A percentile compares a stretch with the other conserved stretches of the same genome.
phyloP scores from a whole-genome alignment of 2,797 vertebrate species.

The Malacoraja senta region DNA sequence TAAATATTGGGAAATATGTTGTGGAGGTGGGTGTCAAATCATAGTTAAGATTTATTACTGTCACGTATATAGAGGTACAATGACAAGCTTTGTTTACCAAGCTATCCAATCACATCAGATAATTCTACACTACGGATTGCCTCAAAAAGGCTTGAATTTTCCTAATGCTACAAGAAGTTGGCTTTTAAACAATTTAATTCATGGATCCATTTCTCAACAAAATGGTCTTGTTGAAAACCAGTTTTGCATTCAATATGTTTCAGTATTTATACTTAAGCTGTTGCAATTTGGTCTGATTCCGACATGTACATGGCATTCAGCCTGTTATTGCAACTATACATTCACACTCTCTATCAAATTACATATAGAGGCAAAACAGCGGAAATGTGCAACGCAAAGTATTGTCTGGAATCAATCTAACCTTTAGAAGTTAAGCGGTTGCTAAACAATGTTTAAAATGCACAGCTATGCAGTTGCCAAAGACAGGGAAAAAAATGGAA shows the following conservation, averaged over 20 bases:
- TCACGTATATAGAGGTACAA: too few species aligned
- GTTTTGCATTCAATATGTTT: neutral
- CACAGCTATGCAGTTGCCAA: slow-evolving; percentile 28
- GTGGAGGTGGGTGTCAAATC: neutral
- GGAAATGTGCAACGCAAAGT: neutral
- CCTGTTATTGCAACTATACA: neutral
- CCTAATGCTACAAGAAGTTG: neutral
- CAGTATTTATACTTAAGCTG: neutral
- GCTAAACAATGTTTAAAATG: neutral
- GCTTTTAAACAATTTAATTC: neutral
- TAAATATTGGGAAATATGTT: neutral
- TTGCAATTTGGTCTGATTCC: neutral
- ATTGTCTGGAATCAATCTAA: neutral
- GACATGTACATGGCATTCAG: neutral
- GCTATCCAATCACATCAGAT: too few species aligned
- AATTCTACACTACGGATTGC: neutral
- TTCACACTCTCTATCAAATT: neutral
- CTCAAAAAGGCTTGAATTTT: neutral
- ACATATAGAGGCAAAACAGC: neutral
- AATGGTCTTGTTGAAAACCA: neutral
- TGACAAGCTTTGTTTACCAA: too few species aligned
- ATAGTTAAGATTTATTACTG: too few species aligned
- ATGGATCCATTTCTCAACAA: neutral
- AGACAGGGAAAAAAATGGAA: neutral
- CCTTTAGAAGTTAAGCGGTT: neutral